Percentiles rank a stretch among this genome's conserved stretches.
These are phyloP conservation scores for Neopipo cinnamomea DNA, from an alignment of 2,113 vertebrate genomes.

Conservation along the genomic window DNA sequence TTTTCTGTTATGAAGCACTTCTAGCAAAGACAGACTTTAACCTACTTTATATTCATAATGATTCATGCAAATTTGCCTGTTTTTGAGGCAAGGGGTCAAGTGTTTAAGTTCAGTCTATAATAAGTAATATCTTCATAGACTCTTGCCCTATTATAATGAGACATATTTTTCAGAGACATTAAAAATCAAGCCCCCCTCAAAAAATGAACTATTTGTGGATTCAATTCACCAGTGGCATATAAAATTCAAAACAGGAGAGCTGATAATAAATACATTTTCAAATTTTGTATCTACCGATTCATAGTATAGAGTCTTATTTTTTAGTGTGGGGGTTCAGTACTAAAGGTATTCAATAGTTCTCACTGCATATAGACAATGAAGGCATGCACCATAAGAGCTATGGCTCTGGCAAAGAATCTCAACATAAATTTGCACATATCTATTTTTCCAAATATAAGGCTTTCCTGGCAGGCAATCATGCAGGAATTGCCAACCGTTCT, in stretches of 20 bases:
- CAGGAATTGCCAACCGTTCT: slow-evolving; percentile 17
- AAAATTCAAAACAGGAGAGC: not conserved
- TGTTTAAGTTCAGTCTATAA: not conserved
- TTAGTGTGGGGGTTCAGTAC: not conserved
- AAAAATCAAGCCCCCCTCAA: not conserved
- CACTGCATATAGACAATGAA: not conserved
- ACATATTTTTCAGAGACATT: not conserved
- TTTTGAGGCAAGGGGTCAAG: not conserved
- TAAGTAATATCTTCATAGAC: not conserved
- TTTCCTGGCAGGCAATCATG: slow-evolving; percentile 34
- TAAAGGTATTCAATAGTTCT: not conserved
- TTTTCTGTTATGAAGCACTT: not conserved
- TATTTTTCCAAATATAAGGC: slow-evolving; percentile 35
- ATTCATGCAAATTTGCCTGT: not conserved
- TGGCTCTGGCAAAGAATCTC: not conserved
- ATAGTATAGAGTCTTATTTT: not conserved
- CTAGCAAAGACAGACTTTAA: slow-evolving; percentile 13
- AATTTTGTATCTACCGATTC: not conserved
- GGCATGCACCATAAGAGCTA: not conserved
- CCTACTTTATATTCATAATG: slow-evolving; percentile 26
- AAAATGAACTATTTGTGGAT: not conserved
- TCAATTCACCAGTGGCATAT: not conserved
- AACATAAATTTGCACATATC: slow-evolving; percentile 13
- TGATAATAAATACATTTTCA: not conserved
- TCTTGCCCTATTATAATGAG: not conserved